Evolutionary conservation across 1,140 invertebrate species (phyloP).

Genomic region (Platorchestia sp.): DNA sequence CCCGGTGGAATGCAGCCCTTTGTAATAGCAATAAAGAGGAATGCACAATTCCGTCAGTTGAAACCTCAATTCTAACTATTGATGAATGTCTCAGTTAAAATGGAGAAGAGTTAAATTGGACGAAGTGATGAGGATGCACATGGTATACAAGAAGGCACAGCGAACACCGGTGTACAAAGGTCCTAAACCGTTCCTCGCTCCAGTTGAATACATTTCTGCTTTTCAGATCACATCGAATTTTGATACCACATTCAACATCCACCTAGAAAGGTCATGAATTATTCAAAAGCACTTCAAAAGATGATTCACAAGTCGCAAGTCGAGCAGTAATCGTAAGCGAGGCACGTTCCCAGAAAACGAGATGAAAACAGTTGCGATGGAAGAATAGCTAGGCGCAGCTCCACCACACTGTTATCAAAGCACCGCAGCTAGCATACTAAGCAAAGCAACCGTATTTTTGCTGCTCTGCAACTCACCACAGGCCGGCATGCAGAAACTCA

Average conservation of each 20-base stretch:
- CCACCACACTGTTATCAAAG: background rate
- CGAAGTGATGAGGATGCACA: background rate
- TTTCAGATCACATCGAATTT: background rate
- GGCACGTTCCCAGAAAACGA: background rate
- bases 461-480: background rate
- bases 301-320: background rate
- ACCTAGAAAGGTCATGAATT: background rate
- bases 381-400: background rate
- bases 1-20: background rate
- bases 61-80: background rate
- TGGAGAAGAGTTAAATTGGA: background rate
- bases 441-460: background rate
- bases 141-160: background rate
- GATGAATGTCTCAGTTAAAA: background rate
- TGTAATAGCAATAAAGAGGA: background rate
- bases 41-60: background rate
- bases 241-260: background rate
- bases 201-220: background rate
- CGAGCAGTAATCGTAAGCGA: background rate
- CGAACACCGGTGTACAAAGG: background rate
- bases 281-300: background rate
- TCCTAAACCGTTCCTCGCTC: background rate
- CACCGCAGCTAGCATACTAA: background rate
- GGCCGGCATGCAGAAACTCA: background rate
- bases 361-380: background rate